Evolutionary conservation across 2,113 vertebrate species (phyloP), one percentile per base, ranked within the genome.

Genomic region (Eurystomus gularis): DNA sequence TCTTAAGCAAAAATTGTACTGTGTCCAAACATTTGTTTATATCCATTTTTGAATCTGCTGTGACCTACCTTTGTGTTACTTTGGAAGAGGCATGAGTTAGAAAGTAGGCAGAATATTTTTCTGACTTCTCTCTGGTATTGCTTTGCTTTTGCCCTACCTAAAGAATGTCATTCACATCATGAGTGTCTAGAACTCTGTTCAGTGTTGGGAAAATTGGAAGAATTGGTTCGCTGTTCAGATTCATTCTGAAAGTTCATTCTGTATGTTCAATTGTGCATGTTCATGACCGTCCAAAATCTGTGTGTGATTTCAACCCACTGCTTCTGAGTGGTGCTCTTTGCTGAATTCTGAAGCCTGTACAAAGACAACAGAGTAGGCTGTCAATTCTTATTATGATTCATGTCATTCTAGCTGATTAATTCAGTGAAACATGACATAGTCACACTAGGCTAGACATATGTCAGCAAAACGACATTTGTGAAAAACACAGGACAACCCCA

Each of bases 401-500:
- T 73, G 85, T 57, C 88, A 77, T 93, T 93, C 88, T 93, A 65
- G 52, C 75, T 90, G 92, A 94, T 92, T 96, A 94, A 94, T 94
- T 95, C 86, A 80, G 37, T 90, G 96, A 95, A 96, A 96, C 82
- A 73, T 81, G 35, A 80, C 82, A 92, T 93, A 92, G 92, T 93
- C 75, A 77, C 90, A 80, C 69, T 33, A 69, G 75, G 86, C 82
- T 88, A 93, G 93, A 88, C 93, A 80, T 93, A 93, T 81, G 93
- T 83, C 82, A 95, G 75, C 92, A 93, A 48, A 96, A 86, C 2
- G 6, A 69, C 29, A 31, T 77, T 93, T 92, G 82, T 73, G 88
- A 80, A 93, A 93, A 88, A 77, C 40, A 72, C 39, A 62, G 37
- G 49, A 83, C 76, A 86, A 58, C 4, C 61, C 26, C 39, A 68